These are phyloP conservation scores for Nineta flava DNA, from an alignment of 2,888 invertebrate genomes.

Conservation along the genomic window DNA sequence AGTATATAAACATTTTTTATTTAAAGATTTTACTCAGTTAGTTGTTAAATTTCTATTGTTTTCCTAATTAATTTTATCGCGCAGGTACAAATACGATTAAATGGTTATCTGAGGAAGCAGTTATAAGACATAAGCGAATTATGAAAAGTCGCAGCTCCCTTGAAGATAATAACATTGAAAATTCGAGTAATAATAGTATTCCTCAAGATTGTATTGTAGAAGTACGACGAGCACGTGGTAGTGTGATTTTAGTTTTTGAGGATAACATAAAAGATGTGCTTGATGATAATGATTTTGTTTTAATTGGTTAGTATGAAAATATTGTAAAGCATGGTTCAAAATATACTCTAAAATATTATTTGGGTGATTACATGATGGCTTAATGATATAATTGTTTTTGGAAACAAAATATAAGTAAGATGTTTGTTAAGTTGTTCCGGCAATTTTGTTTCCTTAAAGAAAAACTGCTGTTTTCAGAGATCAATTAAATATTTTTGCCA, in stretches of 20 bases:
- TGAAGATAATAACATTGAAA: constrained; percentile 9
- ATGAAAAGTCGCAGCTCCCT: constrained; percentile 3
- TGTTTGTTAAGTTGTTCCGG: too few relatives aligned
- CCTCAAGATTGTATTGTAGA: constrained; percentile 24
- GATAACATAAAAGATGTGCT: constrained; percentile 35
- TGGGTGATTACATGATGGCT: too few relatives aligned
- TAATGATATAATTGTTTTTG: too few relatives aligned
- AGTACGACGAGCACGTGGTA: constrained; percentile 38
- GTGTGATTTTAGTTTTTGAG: constrained; percentile 38
- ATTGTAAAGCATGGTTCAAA: background rate
- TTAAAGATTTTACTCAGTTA: too few relatives aligned
- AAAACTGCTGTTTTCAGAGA: too few relatives aligned
- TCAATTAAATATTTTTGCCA: too few relatives aligned
- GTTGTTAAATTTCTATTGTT: too few relatives aligned
- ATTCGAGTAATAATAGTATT: constrained; percentile 5
- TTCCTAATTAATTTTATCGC: too few relatives aligned
- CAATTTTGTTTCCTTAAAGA: too few relatives aligned
- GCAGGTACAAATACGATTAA: constrained; percentile 25
- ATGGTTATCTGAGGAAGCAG: constrained; percentile 37
- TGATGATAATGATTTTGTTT: constrained; percentile 42
- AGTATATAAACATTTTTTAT: too few relatives aligned
- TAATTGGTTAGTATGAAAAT: constrained; percentile 31
- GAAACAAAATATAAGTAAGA: too few relatives aligned
- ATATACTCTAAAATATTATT: background rate
- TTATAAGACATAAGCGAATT: constrained; percentile 29